These are phyloP conservation scores for Chloebia gouldiae DNA, from an alignment of 2,113 vertebrate species.

Conservation along the genomic window DNA sequence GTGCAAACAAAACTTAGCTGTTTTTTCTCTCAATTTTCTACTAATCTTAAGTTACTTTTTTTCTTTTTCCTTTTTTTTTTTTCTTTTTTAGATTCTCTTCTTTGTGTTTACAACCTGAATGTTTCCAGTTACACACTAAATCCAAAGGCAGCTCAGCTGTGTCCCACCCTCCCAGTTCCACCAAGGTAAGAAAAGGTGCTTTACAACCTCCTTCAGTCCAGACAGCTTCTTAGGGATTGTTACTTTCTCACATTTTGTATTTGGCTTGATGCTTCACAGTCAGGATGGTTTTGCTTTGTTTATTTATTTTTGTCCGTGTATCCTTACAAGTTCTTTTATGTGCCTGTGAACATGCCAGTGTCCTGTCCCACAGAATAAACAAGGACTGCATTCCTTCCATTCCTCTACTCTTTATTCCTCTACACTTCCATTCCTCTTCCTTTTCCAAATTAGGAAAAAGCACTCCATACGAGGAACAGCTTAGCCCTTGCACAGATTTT, in stretches of 20 bases:
- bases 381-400: not conserved
- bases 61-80: not conserved
- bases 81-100: constrained; percentile 70
- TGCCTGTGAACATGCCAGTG: not conserved
- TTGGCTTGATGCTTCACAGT: not conserved
- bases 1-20: not conserved
- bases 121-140: constrained; percentile 67
- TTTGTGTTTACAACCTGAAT: constrained; percentile 75
- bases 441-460: not conserved
- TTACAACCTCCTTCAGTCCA: not conserved
- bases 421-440: not conserved
- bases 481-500: not conserved
- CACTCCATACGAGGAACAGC: not conserved
- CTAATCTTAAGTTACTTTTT: not conserved
- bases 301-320: not conserved
- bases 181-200: constrained; percentile 68
- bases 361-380: not conserved
- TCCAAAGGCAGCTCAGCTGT: constrained; percentile 63
- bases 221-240: not conserved
- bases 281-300: not conserved
- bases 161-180: constrained; percentile 77
- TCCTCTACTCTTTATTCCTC: not conserved
- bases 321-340: not conserved
- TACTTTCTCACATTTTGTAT: not conserved
- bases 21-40: not conserved